Conservation (phyloP, 2,113 vertebrate genomes). For the Melanotaenia duboulayi region DNA sequence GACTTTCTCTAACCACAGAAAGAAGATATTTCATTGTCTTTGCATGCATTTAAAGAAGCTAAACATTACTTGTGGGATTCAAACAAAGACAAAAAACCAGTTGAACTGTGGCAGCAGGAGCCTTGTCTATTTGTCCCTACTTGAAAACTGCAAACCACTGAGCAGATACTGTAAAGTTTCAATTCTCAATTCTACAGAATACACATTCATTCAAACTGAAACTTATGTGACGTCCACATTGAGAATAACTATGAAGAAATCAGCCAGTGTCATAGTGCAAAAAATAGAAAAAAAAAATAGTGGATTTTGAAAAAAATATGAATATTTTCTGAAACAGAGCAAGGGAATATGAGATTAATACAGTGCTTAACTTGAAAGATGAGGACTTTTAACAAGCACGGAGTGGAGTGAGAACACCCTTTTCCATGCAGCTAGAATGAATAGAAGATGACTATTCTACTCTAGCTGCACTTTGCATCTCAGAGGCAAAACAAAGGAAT, state of each 20-base stretch:
- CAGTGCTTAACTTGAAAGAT: constrained; percentile 35
- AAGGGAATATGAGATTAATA: constrained; percentile 42
- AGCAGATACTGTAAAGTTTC: too few species aligned
- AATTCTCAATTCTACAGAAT: too few species aligned
- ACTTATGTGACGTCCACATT: too few species aligned
- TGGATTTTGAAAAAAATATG: constrained; percentile 6
- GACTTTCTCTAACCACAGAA: too few species aligned
- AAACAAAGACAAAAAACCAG: too few species aligned
- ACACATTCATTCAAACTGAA: too few species aligned
- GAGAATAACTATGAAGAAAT: neutral
- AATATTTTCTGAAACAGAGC: constrained; percentile 23
- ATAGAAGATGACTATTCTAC: constrained; percentile 61
- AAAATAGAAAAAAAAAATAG: neutral
- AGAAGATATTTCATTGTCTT: too few species aligned
- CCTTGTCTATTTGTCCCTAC: too few species aligned
- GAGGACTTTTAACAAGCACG: constrained; percentile 52
- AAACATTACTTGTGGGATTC: too few species aligned
- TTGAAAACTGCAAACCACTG: too few species aligned
- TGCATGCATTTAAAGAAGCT: too few species aligned
- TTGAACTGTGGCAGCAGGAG: too few species aligned
- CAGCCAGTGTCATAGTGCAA: neutral
- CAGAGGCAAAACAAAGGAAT: constrained; percentile 37
- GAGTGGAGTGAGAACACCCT: constrained; percentile 30
- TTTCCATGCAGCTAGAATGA: constrained; percentile 42
- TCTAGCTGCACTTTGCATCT: constrained; percentile 44